Base-by-base conservation (phyloP, 2,797 vertebrate genomes). In the Eulemur coronatus region DNA sequence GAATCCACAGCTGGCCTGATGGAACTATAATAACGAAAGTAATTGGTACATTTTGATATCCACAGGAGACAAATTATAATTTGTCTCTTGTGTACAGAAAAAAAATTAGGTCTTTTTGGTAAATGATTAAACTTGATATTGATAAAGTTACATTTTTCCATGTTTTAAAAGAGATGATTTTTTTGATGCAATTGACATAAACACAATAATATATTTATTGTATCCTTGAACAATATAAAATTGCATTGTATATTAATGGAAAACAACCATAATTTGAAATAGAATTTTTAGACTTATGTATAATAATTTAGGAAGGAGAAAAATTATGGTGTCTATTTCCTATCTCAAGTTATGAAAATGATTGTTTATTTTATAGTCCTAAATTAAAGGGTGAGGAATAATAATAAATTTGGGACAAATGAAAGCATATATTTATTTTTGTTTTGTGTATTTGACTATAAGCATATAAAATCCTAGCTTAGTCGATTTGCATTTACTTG, bases 191-290 rank as follows among this genome's bases (percentile, higher is more conserved):
- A 8, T 48, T 94, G 76, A 50, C 7, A 89, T 84, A 94, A 85
- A 67, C 4, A 84, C 63, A 88, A 41, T 57, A 75, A 73, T 85
- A 20, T 80, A 86, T 48, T 61, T 79, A 2, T 76, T 75, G 52
- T 7, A 94, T 84, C 67, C 38, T 95, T 94, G 43, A 88, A 94
- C 12, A 79, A 70, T 87, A 82, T 92, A 85, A 72, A 72, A 94
- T 93, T 73, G 88, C 46, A 78, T 94, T 95, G 30, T 82, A 91
- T 78, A 35, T 80, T 78, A 91, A 92, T 46, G 67, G 33, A 97
- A 96, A 33, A 46, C 89, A 97, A 89, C 43, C 9, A 97, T 46
- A 81, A 95, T 94, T 97, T 98, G 81, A 97, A 97, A 94, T 93
- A 89, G 17, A 96, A 94, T 97, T 95, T 92, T 72, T 96, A 95